A percentile compares a stretch with the other conserved stretches of the same genome.
Evolutionary conservation across 2,888 invertebrate genomes (phyloP).

Genomic region (Protophormia terraenovae): DNA sequence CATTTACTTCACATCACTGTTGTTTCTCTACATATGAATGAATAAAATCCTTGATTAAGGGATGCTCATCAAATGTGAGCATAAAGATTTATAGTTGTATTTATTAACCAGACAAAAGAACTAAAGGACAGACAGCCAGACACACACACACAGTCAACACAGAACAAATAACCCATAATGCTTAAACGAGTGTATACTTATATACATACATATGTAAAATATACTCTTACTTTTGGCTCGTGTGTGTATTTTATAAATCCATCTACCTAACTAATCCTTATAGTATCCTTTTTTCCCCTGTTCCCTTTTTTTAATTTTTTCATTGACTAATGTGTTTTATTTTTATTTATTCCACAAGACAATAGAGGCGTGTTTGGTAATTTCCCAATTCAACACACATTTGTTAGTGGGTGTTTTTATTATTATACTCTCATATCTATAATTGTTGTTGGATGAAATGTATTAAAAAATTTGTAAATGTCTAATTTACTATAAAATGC

Average conservation of each 20-base stretch:
- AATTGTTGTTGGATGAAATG: neutral
- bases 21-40: neutral
- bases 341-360: constrained; percentile 25
- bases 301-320: neutral
- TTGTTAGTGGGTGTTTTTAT: constrained; percentile 37
- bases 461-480: constrained; percentile 27
- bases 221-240: constrained; percentile 32
- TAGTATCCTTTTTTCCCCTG: constrained; percentile 6
- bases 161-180: constrained; percentile 48
- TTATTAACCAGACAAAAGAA: constrained; percentile 28
- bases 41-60: constrained; percentile 27
- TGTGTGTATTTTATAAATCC: constrained; percentile 16
- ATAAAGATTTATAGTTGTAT: constrained; percentile 61
- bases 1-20: neutral
- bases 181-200: neutral
- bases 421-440: too few relatives aligned
- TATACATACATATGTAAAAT: neutral
- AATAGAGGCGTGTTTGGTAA: constrained; percentile 51
- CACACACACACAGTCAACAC: neutral
- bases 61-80: constrained; percentile 46
- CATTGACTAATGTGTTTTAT: constrained; percentile 17
- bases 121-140: neutral
- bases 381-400: constrained; percentile 53
- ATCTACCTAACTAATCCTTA: constrained; percentile 33
- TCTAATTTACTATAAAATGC: constrained; percentile 50